A percentile compares a stretch with the other conserved stretches of the same genome.
Conservation (phyloP, 2,888 invertebrate species). For the Lepas anatifera region DNA sequence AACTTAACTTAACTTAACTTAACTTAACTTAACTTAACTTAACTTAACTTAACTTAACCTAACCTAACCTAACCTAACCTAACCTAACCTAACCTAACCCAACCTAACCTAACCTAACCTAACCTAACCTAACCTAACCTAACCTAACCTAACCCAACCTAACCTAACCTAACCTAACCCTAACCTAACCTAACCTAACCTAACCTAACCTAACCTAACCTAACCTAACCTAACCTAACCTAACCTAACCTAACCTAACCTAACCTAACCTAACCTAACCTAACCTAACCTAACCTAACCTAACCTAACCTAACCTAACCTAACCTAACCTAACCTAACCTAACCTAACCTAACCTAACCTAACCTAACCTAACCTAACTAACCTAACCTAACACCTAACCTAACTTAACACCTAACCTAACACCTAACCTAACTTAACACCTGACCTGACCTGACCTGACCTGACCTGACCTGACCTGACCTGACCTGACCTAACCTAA, state of each 20-base stretch:
- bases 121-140: constrained; percentile 24
- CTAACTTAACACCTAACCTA: too few relatives aligned
- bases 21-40: constrained; percentile 21
- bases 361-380: constrained; percentile 28
- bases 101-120: constrained; percentile 22
- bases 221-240: constrained; percentile 25
- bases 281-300: constrained; percentile 26
- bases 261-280: constrained; percentile 27
- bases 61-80: constrained; percentile 23
- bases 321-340: constrained; percentile 25
- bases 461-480: constrained; percentile 28
- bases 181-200: too few relatives aligned
- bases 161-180: constrained; percentile 27
- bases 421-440: too few relatives aligned
- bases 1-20: constrained; percentile 24
- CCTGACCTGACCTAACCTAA: constrained; percentile 29
- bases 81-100: constrained; percentile 17
- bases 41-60: constrained; percentile 24
- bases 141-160: constrained; percentile 26
- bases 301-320: constrained; percentile 25
- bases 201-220: constrained; percentile 27
- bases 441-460: constrained; percentile 27
- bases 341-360: constrained; percentile 28
- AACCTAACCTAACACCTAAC: too few relatives aligned
- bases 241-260: constrained; percentile 26